Conservation (phyloP, 2,888 invertebrate species). For the Campopleginae sp. region DNA sequence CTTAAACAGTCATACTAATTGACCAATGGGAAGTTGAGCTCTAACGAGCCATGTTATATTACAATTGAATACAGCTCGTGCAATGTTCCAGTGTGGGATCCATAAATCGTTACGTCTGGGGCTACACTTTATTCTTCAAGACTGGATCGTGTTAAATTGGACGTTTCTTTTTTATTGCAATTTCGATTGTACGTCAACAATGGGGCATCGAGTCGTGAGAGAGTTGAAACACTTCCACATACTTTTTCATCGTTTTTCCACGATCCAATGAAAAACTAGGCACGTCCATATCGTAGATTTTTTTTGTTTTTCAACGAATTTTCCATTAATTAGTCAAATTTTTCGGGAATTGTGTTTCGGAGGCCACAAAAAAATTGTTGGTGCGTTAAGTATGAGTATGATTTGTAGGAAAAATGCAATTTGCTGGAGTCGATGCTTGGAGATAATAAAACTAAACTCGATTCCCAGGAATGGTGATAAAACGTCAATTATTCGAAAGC, state of each 20-base stretch:
- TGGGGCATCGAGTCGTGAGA: background rate
- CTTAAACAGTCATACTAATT: constrained; percentile 79
- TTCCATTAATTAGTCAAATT: no score
- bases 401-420: background rate
- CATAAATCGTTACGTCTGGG: background rate
- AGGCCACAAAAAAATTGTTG: background rate
- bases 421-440: background rate
- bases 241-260: background rate
- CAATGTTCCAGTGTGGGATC: constrained; percentile 3
- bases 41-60: constrained; percentile 69
- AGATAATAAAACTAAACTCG: constrained; percentile 11
- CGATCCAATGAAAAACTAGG: no score
- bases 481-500: constrained; percentile 51
- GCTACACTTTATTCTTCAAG: background rate
- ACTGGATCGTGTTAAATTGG: background rate
- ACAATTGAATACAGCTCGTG: constrained; percentile 36
- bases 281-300: no score
- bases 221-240: background rate
- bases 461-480: constrained; percentile 36
- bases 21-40: constrained; percentile 78
- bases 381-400: background rate
- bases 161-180: background rate
- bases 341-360: no score
- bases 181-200: background rate
- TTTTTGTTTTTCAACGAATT: no score